Conservation (phyloP, 2,113 vertebrate genomes). For the Microcebus jonahi region DNA sequence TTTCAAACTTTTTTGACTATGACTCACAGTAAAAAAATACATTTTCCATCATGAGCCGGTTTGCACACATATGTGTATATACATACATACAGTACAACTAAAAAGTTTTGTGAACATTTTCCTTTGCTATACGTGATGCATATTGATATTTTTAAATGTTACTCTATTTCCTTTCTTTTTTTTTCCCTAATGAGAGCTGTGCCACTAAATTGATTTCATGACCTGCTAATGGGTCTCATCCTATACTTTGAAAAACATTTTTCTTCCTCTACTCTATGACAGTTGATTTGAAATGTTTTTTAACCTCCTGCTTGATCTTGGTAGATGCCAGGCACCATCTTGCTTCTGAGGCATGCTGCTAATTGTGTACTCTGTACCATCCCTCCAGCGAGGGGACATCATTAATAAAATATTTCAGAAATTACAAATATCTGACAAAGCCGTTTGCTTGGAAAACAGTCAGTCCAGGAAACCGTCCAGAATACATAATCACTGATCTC, state of each 20-base stretch:
- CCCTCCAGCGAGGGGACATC: conserved; percentile 56
- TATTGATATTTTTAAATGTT: background rate
- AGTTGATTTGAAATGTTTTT: background rate
- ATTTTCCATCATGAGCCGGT: background rate
- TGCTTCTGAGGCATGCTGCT: conserved; percentile 20
- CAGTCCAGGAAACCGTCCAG: conserved; percentile 74
- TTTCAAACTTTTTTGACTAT: background rate
- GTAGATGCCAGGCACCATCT: background rate
- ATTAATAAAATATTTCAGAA: conserved; percentile 70
- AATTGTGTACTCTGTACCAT: conserved; percentile 7
- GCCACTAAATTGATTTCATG: background rate
- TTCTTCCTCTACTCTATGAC: background rate
- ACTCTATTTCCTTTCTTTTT: background rate
- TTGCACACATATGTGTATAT: background rate
- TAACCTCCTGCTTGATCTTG: background rate
- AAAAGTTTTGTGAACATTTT: background rate
- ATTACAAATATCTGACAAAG: conserved; percentile 71
- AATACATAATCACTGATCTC: conserved; percentile 63
- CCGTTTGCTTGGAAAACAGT: conserved; percentile 60
- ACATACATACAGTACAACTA: background rate
- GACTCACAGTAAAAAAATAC: background rate
- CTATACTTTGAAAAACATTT: background rate
- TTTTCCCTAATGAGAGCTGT: background rate
- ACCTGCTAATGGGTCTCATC: background rate
- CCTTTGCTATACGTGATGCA: background rate